These are phyloP conservation scores for Diabrotica undecimpunctata DNA, from an alignment of 1,140 invertebrate genomes.

Conservation along the genomic window DNA sequence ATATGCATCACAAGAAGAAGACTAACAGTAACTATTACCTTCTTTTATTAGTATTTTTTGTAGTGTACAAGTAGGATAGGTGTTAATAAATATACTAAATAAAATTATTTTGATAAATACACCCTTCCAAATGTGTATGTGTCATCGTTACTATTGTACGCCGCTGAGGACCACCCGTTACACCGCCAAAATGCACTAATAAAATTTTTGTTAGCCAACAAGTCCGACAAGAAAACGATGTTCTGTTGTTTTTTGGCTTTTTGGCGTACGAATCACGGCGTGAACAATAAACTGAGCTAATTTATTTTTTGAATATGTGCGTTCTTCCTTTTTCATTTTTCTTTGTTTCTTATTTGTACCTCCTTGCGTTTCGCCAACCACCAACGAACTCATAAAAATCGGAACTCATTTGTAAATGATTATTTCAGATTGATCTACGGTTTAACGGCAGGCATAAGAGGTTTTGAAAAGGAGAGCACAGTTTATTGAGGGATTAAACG, in stretches of 20 bases:
- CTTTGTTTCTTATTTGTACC: background rate
- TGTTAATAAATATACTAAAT: no score
- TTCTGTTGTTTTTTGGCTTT: constrained; percentile 8
- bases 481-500: no score
- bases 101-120: no score
- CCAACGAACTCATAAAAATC: constrained; percentile 4
- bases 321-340: background rate
- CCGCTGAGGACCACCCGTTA: constrained; percentile 15
- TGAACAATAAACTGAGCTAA: constrained; percentile 16
- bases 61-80: no score
- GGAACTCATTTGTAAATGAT: background rate
- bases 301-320: constrained; percentile 16
- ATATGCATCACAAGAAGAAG: no score
- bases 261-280: constrained; percentile 15
- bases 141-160: background rate
- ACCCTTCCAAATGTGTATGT: no score
- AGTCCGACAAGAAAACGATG: constrained; percentile 8
- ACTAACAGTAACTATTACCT: no score
- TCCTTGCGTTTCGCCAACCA: background rate
- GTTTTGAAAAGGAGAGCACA: no score
- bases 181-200: constrained; percentile 11
- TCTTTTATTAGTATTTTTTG: no score
- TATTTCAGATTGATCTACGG: background rate
- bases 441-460: background rate
- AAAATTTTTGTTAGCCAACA: constrained; percentile 15